A percentile compares a stretch with the other conserved stretches of the same genome.
phyloP scores from a whole-genome alignment of 1,140 invertebrate genomes.

The Pinna nobilis region DNA sequence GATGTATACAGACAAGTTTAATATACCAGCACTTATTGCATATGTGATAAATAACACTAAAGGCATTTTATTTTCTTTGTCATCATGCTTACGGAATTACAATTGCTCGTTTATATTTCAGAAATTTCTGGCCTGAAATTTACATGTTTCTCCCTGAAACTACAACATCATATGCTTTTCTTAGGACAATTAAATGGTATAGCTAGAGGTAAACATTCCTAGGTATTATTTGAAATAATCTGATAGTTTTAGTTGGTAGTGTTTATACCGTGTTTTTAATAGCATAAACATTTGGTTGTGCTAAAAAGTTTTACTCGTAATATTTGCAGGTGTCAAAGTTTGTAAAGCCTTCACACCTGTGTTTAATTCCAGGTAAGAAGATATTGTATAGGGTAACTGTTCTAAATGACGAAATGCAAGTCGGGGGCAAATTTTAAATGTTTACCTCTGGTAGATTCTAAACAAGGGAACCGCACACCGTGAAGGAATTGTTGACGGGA shows the following conservation, averaged over 20 bases:
- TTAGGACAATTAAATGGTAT: too few relatives aligned
- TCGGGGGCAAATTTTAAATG: slow-evolving; percentile 17
- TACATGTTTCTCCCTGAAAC: too few relatives aligned
- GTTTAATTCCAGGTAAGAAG: slow-evolving; percentile 41
- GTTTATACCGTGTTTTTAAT: slow-evolving; percentile 5
- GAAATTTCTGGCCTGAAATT: too few relatives aligned
- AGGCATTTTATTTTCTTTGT: too few relatives aligned
- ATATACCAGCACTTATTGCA: too few relatives aligned
- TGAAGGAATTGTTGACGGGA: background rate
- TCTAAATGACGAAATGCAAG: slow-evolving; percentile 11
- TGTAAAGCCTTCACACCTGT: slow-evolving; percentile 47
- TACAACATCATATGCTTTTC: too few relatives aligned
- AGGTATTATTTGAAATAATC: slow-evolving; percentile 19
- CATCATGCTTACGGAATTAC: too few relatives aligned
- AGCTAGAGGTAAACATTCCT: slow-evolving; percentile 26
- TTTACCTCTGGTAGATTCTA: slow-evolving; percentile 13
- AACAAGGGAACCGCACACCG: background rate
- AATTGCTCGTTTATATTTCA: too few relatives aligned
- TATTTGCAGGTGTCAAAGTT: slow-evolving; percentile 44
- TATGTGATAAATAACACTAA: too few relatives aligned
- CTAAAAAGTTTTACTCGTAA: slow-evolving; percentile 28
- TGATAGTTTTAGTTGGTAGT: slow-evolving; percentile 2
- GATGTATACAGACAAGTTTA: too few relatives aligned
- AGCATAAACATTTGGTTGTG: slow-evolving; percentile 16
- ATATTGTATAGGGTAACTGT: slow-evolving; percentile 18